Evolutionary conservation across 2,888 invertebrate species (phyloP).

Genomic region (Dione juno): DNA sequence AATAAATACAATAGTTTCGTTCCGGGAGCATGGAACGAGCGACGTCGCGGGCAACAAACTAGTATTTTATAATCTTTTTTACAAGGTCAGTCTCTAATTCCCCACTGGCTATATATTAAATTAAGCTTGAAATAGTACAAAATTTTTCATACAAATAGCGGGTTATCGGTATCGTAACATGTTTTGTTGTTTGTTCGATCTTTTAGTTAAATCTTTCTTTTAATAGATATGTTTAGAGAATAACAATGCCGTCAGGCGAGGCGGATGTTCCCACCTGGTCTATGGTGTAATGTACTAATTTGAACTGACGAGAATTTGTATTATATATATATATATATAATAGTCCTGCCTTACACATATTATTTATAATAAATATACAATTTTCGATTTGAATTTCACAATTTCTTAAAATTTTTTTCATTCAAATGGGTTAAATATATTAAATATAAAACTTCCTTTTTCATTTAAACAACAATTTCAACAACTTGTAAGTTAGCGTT

Average conservation of each 20-base stretch:
- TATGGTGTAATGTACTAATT: conserved; percentile 28
- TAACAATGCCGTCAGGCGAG: conserved; percentile 73
- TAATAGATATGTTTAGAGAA: conserved; percentile 60
- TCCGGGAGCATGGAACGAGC: neutral
- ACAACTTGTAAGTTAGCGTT: conserved; percentile 15
- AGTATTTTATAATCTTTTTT: conserved; percentile 32
- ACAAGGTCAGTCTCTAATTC: conserved; percentile 25
- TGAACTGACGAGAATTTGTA: neutral
- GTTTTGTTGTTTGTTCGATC: conserved; percentile 6
- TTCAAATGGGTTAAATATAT: too few species aligned
- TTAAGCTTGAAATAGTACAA: conserved; percentile 34
- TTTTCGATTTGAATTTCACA: too few species aligned
- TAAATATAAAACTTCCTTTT: too few species aligned
- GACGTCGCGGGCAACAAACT: conserved; percentile 12
- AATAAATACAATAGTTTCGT: neutral
- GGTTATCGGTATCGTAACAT: conserved; percentile 14
- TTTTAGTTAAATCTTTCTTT: conserved; percentile 31
- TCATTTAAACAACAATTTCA: too few species aligned
- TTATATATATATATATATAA: too few species aligned
- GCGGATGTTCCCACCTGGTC: conserved; percentile 75
- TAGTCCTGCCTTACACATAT: too few species aligned
- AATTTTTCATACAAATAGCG: conserved; percentile 25
- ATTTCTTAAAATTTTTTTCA: too few species aligned
- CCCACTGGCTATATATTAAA: conserved; percentile 18
- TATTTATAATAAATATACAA: too few species aligned